Evolutionary conservation across 2,113 vertebrate species (phyloP).

Genomic region (Butorides virescens): DNA sequence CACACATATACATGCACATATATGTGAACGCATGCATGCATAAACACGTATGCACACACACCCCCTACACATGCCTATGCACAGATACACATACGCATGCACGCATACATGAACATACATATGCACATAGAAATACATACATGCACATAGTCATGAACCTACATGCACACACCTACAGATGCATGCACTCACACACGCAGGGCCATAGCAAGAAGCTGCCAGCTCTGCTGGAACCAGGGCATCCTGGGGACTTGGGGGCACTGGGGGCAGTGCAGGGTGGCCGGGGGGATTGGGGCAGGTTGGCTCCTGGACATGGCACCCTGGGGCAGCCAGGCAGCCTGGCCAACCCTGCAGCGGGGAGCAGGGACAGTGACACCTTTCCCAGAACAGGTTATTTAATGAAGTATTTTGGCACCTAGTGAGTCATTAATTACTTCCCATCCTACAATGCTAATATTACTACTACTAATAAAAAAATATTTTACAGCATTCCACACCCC

Average conservation of each 20-base stretch:
- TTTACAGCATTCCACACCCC: background rate
- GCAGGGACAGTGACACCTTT: background rate
- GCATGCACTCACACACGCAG: too few relatives aligned
- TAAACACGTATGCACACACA: too few relatives aligned
- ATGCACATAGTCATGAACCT: too few relatives aligned
- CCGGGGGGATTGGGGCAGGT: fast-evolving
- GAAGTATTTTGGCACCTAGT: background rate
- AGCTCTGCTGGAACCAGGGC: background rate
- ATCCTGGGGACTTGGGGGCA: too few relatives aligned
- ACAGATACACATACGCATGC: too few relatives aligned
- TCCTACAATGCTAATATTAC: background rate
- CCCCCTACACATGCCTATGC: too few relatives aligned
- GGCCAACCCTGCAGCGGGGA: background rate
- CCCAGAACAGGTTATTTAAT: background rate
- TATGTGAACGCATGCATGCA: too few relatives aligned
- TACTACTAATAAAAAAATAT: background rate
- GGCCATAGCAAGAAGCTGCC: background rate
- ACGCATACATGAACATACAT: background rate
- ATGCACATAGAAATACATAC: background rate
- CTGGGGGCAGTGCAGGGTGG: fast-evolving
- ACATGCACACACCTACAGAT: too few relatives aligned
- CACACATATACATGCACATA: background rate
- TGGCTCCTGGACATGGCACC: background rate
- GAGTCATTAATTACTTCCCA: background rate
- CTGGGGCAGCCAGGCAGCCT: background rate